Evolutionary conservation across 2,888 invertebrate genomes (phyloP), one percentile per base, ranked within the genome.

Genomic region (Troides oblongomaculatus): DNA sequence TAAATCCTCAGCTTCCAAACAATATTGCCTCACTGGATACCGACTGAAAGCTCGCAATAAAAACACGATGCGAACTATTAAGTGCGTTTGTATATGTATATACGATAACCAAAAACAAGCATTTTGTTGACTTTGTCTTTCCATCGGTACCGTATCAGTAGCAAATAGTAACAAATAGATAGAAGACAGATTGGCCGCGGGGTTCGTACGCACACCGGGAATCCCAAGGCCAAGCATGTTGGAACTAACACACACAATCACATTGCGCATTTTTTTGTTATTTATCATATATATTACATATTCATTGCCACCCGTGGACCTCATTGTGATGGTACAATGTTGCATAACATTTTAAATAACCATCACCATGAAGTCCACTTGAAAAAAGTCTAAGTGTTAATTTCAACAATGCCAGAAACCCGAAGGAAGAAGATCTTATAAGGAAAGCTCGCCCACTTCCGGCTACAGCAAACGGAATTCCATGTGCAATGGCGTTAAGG

Each of bases 171-270:
- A 67, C 70, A 66, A 67, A 64, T 70, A 70, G 66, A 57, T 18
- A 58, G n/a, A 61, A 6, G 21, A 58, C 7, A 56, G 59, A 30
- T 43, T 65, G 64, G 21, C 63, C 46, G 59, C 66, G 50, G 14
- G 57, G 59, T 46, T 61, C 64, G 21, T 60, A 50, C 18, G n/a
- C 60, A 39, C 64, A 56, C 64, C 65, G 62, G 18, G 62, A 66
- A 23, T 39, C 59, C 6, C 46, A 57, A 60, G 23, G 85, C 85
- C 84, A 74, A 68, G 66, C 76, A 79, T 81, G 80, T 83, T 74
- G 81, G 86, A 85, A 91, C 92, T 92, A 92, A 92, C 92, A 92
- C 91, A 88, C 88, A 90, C 90, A 84, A 78, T 84, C 86, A 89
- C 89, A 86, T 84, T 81, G 78, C 84, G 83, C 83, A 78, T 72